Evolutionary conservation across 2,113 vertebrate genomes (phyloP), one percentile per base, ranked within the genome.

Genomic region (Hyperopisus bebe): DNA sequence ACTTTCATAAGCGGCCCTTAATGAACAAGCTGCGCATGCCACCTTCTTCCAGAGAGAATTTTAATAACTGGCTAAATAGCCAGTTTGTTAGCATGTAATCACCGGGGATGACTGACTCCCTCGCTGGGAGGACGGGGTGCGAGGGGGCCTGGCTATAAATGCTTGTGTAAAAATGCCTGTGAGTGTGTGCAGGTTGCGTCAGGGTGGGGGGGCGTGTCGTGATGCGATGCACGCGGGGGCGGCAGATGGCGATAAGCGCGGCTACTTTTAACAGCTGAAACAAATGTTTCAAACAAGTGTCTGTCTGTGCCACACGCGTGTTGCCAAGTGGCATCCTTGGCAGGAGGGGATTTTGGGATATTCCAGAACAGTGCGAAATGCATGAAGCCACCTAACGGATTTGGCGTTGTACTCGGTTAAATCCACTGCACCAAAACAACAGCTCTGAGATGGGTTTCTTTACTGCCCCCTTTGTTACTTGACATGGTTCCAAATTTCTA

Each of bases 211-310:
- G 74, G 74, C 3, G 10, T 47, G 39, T 24, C 44, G 82, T 46
- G 44, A 24, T 42, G 9, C 47, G 48, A 86, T 27, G 10, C 9
- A 35, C 24, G 27, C n/a, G 85, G 27, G 47, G 48, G 48, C 27
- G 27, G 48, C 46, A 86, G 46, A 51, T 50, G 47, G 24, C 6
- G 27, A 86, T 31, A 86, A 86, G 42, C 10, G 46, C 10, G 11
- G 48, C 48, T 47, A 51, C 85, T 51, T 86, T 51, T 51, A 50
- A 86, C n/a, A 10, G 27, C 46, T 53, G 85, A 86, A 51, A 86
- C 85, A 86, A 51, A 51, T 86, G 85, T 85, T 85, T 85, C 46
- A 86, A 51, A 86, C 85, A 86, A 51, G 24, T 86, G 85, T 85
- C 19, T 85, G 21, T 85, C 39, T 42, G 46, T 85, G 82, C 82